Percentiles rank a stretch among this genome's conserved stretches.
Evolutionary conservation across 2,113 vertebrate species (phyloP).

Genomic region (Hemiscyllium ocellatum): DNA sequence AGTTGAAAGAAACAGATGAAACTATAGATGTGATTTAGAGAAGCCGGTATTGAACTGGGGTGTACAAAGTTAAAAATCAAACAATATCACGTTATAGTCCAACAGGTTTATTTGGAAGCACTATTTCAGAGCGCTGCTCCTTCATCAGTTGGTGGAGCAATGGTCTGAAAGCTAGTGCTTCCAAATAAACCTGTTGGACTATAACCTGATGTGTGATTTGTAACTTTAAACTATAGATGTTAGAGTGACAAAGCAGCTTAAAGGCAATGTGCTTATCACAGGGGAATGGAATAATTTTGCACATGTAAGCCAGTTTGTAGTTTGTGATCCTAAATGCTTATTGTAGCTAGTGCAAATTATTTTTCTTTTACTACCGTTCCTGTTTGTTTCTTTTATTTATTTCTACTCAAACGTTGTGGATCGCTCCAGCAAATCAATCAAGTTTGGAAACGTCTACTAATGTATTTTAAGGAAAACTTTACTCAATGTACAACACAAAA

Average conservation of each 20-base stretch:
- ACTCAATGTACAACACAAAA: background rate
- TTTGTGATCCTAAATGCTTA: background rate
- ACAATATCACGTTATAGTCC: no score
- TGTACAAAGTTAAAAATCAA: no score
- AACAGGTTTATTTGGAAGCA: no score
- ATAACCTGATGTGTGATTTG: no score
- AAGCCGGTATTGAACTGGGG: no score
- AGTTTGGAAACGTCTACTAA: background rate
- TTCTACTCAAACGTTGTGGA: background rate
- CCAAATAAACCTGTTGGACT: no score
- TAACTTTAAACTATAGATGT: background rate
- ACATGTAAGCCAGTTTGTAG: background rate
- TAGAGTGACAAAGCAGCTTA: background rate
- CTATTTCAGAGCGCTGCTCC: no score
- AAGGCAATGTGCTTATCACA: background rate
- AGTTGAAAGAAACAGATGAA: background rate
- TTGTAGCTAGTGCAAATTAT: background rate
- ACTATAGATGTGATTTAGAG: background rate
- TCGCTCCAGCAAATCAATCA: background rate
- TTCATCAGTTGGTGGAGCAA: no score
- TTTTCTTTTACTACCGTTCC: background rate
- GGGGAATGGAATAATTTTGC: slow-evolving; percentile 3
- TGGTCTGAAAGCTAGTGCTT: no score
- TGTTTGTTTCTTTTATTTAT: background rate
- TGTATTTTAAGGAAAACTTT: background rate